These are phyloP conservation scores for Hermodice carunculata DNA, from an alignment of 2,888 invertebrate genomes.

Conservation along the genomic window DNA sequence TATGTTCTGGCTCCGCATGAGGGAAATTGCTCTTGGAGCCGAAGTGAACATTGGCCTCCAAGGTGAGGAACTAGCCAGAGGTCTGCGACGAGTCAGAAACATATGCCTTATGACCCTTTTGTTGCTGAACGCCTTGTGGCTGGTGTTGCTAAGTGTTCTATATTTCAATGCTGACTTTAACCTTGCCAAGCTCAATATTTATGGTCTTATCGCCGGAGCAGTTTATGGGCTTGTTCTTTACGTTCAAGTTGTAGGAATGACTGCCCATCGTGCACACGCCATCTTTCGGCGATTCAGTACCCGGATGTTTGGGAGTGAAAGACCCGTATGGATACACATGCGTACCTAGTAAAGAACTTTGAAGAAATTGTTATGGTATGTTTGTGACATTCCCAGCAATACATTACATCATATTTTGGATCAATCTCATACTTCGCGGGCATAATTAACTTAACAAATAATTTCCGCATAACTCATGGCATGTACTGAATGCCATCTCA, in stretches of 20 bases:
- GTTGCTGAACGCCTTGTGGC: slow-evolving; percentile 39
- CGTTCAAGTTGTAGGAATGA: slow-evolving; percentile 47
- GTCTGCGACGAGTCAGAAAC: slow-evolving; percentile 38
- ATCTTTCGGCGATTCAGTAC: slow-evolving; percentile 36
- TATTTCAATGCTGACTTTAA: slow-evolving; percentile 41
- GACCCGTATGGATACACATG: slow-evolving; percentile 42
- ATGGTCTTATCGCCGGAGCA: slow-evolving; percentile 41
- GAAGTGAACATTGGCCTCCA: slow-evolving; percentile 38
- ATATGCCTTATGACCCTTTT: slow-evolving; percentile 36
- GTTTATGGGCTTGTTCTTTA: slow-evolving; percentile 45
- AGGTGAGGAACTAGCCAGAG: slow-evolving; percentile 31
- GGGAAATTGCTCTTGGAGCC: slow-evolving; percentile 34
- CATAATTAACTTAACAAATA: no score
- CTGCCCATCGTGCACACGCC: slow-evolving; percentile 42
- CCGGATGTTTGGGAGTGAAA: slow-evolving; percentile 36
- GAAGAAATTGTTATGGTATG: no score
- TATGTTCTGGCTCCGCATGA: slow-evolving; percentile 45
- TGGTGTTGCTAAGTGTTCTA: slow-evolving; percentile 39
- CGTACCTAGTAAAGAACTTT: no score
- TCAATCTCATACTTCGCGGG: no score
- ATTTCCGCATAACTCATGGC: no score
- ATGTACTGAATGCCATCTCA: no score
- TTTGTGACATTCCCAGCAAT: no score
- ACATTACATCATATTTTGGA: no score
- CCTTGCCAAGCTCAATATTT: slow-evolving; percentile 45